Base-by-base conservation (phyloP, 2,113 vertebrate species). In the Otis tarda region DNA sequence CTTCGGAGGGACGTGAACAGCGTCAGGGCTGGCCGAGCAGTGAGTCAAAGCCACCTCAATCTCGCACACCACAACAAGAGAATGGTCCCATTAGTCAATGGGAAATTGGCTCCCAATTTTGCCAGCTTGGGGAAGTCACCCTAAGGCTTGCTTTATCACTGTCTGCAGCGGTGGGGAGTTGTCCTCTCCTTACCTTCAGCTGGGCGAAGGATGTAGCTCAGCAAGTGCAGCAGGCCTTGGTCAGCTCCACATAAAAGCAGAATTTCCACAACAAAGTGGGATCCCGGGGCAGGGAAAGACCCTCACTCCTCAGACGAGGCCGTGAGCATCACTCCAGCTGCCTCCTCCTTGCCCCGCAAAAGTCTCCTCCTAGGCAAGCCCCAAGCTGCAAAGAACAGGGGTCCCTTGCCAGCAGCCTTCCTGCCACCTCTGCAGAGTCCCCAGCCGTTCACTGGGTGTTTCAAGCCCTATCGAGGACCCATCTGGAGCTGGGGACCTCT, bases 31-130 rank as follows among this genome's bases (percentile, higher is more conserved):
- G 57, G 74, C 53, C 7, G 14, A 85, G 77, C 56, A 56, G 73
- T 89, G 96, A 97, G 61, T 97, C 95, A 97, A 96, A 95, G 91
- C 93, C 83, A 82, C 70, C 87, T 91, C 81, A 94, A 77, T 80
- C 79, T 60, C 1, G 23, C 6, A 7, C 9, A 9, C 65, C 81
- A 81, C 47, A 94, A 65, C 5, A 8, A 95, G 65, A 82, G 57
- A 74, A 57, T 10, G 53, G 83, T 81, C 45, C 89, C 65, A 95
- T 96, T 97, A 96, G 89, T 91, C 95, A 96, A 95, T 0, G 89
- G 96, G 94, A 96, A 96, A 95, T 79, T 94, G 65, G 61, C 74
- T 96, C 65, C 84, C 83, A 89, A 89, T 95, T 96, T 95, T 0
- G 0, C 81, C 81, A 94, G 87, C 84, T 91, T 89, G 75, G 61